Base-by-base conservation (phyloP, 2,797 vertebrate genomes). In the Falco rusticolus region DNA sequence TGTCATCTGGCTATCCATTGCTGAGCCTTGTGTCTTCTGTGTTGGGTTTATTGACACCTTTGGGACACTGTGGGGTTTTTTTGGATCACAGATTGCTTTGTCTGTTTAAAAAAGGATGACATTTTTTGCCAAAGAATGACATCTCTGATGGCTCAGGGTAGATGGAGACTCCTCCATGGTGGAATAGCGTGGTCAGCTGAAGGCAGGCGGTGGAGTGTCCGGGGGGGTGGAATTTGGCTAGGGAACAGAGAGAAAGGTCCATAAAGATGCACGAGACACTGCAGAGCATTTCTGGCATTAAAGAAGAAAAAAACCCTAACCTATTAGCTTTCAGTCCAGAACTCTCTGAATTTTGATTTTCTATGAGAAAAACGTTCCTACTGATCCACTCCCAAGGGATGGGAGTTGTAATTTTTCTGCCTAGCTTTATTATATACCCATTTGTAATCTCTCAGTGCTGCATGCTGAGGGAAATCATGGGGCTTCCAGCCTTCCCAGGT, bases 301-400 rank as follows among this genome's bases (percentile, higher is more conserved):
- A 8, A 8, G 21, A 1, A 7, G 2, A 17, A 33, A 41, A 19
- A 3, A 5, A 1, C 3, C 12, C 41, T 15, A 43, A 19, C 2
- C 9, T 24, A 17, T 16, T 68, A 18, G 4, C 88, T 92, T 96
- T 87, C 85, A 79, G 74, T n/a, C 54, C 61, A 61, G 43, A 79
- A 76, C 69, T 72, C 63, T 92, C 80, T 89, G 70, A 65, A 92
- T 87, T 89, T 59, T 43, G 1, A 21, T 82, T 82, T 94, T 92
- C 41, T 69, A 4, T 48, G 65, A 51, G 88, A 61, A 93, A 81
- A 84, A 26, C 0, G 0, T 11, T 86, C 39, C 26, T 82, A 57
- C 63, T 1, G 2, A 45, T n/a, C 7, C 16, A 65, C n/a, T 54
- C 43, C 63, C 47, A 19, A 34, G 8, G 57, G 29, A 68, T 20